Conservation (phyloP, 2,888 invertebrate species). For the Melikaiella ostensackeni region DNA sequence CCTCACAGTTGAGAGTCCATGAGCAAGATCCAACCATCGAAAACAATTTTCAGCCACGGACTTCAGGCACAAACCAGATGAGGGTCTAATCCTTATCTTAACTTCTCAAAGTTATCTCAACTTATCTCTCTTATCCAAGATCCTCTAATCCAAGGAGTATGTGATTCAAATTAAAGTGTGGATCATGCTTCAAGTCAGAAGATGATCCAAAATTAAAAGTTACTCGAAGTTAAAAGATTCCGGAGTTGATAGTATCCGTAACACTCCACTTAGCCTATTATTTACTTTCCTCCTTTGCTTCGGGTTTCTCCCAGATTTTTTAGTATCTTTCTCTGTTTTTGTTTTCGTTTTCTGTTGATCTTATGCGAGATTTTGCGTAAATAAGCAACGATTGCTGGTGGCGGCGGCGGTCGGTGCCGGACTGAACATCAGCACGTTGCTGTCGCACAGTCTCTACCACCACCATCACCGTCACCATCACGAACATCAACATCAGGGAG, state of each 20-base stretch:
- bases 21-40: constrained; percentile 4
- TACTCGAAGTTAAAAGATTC: neutral
- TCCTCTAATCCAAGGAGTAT: neutral
- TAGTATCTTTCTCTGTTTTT: neutral
- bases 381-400: constrained; percentile 14
- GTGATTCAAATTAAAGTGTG: neutral
- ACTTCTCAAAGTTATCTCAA: neutral
- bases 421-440: constrained; percentile 51
- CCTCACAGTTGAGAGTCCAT: neutral
- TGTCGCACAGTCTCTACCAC: constrained; percentile 13
- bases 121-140: neutral
- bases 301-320: neutral
- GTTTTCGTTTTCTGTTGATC: constrained; percentile 33
- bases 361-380: constrained; percentile 50
- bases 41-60: neutral
- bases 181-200: neutral
- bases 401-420: constrained; percentile 60
- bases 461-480: constrained; percentile 40
- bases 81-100: neutral
- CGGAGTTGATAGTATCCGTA: neutral
- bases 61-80: neutral
- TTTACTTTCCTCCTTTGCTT: neutral
- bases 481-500: constrained; percentile 42
- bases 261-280: neutral
- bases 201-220: neutral